phyloP scores from a whole-genome alignment of 2,888 invertebrate species.

The Selenia dentaria region DNA sequence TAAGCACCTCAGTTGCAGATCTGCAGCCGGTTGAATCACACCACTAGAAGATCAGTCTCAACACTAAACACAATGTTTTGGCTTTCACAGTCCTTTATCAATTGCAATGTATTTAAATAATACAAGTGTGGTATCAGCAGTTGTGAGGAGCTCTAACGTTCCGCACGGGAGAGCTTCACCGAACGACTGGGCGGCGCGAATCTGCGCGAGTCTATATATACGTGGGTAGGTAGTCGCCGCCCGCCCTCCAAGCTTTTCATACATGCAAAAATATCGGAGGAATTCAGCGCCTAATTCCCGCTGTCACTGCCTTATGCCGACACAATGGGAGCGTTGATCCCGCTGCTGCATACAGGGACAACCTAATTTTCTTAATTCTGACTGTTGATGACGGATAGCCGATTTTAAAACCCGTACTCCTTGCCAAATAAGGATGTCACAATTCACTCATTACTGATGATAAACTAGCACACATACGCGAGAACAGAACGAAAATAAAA shows the following conservation, averaged over 20 bases:
- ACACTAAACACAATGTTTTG: constrained; percentile 49
- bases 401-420: constrained; percentile 43
- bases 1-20: constrained; percentile 15
- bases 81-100: constrained; percentile 48
- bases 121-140: constrained; percentile 15
- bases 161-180: constrained; percentile 46
- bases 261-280: constrained; percentile 79
- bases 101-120: constrained; percentile 28
- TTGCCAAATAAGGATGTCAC: constrained; percentile 46
- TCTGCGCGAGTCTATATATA: constrained; percentile 69
- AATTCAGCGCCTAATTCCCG: constrained; percentile 77
- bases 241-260: constrained; percentile 68
- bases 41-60: constrained; percentile 41
- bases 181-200: constrained; percentile 75
- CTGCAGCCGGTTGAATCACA: constrained; percentile 39
- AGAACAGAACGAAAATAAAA: too few species aligned
- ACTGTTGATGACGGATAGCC: constrained; percentile 42
- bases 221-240: constrained; percentile 52
- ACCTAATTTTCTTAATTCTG: constrained; percentile 62
- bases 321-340: constrained; percentile 83
- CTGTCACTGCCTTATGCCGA: constrained; percentile 74
- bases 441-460: constrained; percentile 9
- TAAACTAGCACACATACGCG: not conserved
- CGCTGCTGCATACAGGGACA: constrained; percentile 62
- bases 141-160: constrained; percentile 42